Evolutionary conservation across 1,140 invertebrate species (phyloP), one percentile per base, ranked within the genome.

Genomic region (Globodera rostochiensis): DNA sequence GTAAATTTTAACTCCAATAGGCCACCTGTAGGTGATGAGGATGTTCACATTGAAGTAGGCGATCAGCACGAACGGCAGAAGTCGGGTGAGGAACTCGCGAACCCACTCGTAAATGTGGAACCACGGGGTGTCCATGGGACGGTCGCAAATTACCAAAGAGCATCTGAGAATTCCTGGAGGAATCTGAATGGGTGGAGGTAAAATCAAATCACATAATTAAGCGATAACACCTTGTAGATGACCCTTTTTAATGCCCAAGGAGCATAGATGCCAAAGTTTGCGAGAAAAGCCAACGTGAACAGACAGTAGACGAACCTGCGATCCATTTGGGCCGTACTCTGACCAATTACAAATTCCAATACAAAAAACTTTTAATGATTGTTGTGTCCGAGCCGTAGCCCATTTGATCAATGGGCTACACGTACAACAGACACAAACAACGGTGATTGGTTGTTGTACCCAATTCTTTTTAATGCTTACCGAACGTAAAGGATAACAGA

Each of bases 191-290:
- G 47, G 9, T 13, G 11, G 36, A 64, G 19, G 9, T 21, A 6
- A 19, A 36, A 21, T 1, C 36, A 3, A 64, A 64, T 9, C 5
- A 53, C 50, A 71, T 71, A 36, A 36, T 36, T 36, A 71, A n/a
- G 50, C 50, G 13, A 80, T 76, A 53, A 67, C 82, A 87, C 86
- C 73, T 77, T 49, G 49, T 89, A 83, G 50, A 89, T 85, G 19
- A 74, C 82, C 67, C 90, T 89, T 82, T 89, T 89, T 8, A 82
- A 79, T 4, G 88, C 85, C 88, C 88, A 89, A 13, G 88, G 88
- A 15, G 89, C 88, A 73, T 89, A 86, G 74, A 89, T 88, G 60
- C 84, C 82, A 80, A 89, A 89, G 60, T 83, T 90, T 76, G 85
- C 87, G 36, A 87, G 73, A 74, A 90, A 89, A 36, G 87, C 84